Percentiles rank a stretch among this genome's conserved stretches.
phyloP scores from a whole-genome alignment of 2,888 invertebrate species.

The Lordiphosa fenestrarum region DNA sequence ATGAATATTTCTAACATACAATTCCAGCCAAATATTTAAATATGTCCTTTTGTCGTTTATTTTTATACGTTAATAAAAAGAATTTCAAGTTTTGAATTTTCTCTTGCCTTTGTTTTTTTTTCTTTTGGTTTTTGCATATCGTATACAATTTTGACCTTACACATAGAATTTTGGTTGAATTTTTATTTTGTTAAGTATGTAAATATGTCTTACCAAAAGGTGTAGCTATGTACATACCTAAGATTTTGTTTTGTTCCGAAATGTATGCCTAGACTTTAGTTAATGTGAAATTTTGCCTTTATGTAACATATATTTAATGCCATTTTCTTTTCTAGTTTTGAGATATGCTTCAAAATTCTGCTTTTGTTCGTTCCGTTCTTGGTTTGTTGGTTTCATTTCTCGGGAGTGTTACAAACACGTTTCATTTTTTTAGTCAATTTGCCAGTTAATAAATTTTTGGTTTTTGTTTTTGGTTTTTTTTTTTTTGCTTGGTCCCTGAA shows the following conservation, averaged over 20 bases:
- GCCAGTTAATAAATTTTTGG: conserved; percentile 9
- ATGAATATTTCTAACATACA: conserved; percentile 25
- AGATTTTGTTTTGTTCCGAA: conserved; percentile 38
- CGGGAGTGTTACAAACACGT: background rate
- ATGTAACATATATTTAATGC: conserved; percentile 26
- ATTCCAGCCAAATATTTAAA: conserved; percentile 42
- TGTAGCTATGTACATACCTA: conserved; percentile 21
- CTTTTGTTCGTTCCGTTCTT: conserved; percentile 23
- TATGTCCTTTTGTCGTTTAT: conserved; percentile 16
- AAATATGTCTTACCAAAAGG: conserved; percentile 30
- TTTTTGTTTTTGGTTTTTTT: conserved; percentile 22
- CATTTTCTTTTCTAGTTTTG: conserved; percentile 22
- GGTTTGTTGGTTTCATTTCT: background rate
- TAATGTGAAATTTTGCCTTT: conserved; percentile 10
- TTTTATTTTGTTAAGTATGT: conserved; percentile 33
- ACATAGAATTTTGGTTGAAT: conserved; percentile 22
- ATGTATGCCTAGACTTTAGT: conserved; percentile 46
- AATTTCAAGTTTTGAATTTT: conserved; percentile 15
- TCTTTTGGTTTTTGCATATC: conserved; percentile 49
- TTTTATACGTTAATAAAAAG: no score
- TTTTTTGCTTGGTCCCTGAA: conserved; percentile 78
- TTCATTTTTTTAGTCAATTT: conserved; percentile 15
- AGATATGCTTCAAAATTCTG: conserved; percentile 46
- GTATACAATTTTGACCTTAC: conserved; percentile 61
- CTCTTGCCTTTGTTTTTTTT: conserved; percentile 35